A percentile compares a stretch with the other conserved stretches of the same genome.
Evolutionary conservation across 2,888 invertebrate genomes (phyloP).

Genomic region (Caenorhabditis afra): DNA sequence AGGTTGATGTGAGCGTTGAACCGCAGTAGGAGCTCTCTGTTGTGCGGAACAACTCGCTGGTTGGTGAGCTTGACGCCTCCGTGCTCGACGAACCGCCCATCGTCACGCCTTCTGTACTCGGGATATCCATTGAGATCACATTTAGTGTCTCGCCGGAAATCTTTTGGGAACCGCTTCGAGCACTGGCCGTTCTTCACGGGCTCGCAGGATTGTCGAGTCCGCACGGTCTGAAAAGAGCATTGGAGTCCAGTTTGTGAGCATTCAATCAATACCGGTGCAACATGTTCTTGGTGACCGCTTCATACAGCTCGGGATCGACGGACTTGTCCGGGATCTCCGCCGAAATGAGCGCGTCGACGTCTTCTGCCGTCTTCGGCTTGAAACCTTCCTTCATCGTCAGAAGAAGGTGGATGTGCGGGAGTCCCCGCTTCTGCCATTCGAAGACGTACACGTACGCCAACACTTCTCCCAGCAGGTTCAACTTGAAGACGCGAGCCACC

Average conservation of each 20-base stretch:
- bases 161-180: slow-evolving; percentile 81
- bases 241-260: no score
- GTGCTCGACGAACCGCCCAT: no score
- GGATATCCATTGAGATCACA: slow-evolving; percentile 80
- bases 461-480: slow-evolving; percentile 72
- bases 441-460: slow-evolving; percentile 68
- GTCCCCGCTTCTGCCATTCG: slow-evolving; percentile 80
- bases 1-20: no score
- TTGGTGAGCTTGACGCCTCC: no score
- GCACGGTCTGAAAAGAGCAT: no score
- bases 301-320: slow-evolving; percentile 59
- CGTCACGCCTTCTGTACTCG: no score
- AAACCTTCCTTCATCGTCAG: slow-evolving; percentile 73
- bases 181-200: slow-evolving; percentile 80
- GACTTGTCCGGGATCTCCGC: slow-evolving; percentile 70
- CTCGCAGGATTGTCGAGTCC: slow-evolving; percentile 66
- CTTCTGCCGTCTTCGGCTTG: slow-evolving; percentile 46
- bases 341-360: slow-evolving; percentile 41
- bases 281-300: slow-evolving; percentile 65
- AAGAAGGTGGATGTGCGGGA: slow-evolving; percentile 77
- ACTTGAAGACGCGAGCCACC: slow-evolving; percentile 71
- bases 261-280: no score
- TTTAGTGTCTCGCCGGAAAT: no score
- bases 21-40: no score
- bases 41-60: no score